These are phyloP conservation scores for Megalopta genalis DNA, from an alignment of 1,140 invertebrate genomes.

Conservation along the genomic window DNA sequence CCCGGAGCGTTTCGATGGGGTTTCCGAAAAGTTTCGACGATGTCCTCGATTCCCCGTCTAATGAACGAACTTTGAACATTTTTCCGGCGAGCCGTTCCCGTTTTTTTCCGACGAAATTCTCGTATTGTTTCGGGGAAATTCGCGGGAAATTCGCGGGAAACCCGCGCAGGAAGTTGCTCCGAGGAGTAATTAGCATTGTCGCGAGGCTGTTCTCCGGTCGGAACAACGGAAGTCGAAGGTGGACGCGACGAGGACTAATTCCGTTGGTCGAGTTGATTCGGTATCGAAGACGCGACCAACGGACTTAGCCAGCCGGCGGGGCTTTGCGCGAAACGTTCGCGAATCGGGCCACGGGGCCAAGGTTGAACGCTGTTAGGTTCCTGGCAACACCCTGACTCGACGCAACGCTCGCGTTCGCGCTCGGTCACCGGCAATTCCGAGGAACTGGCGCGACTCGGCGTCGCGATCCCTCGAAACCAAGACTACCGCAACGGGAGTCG, in stretches of 20 bases:
- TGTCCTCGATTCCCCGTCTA: background rate
- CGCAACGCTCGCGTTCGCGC: background rate
- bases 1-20: background rate
- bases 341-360: constrained; percentile 66
- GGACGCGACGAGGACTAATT: no score
- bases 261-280: background rate
- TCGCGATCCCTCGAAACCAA: constrained; percentile 8
- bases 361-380: constrained; percentile 48
- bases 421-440: constrained; percentile 35
- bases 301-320: background rate
- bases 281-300: constrained; percentile 6
- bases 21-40: background rate
- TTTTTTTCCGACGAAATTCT: background rate
- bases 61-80: constrained; percentile 28
- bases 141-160: background rate
- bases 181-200: no score
- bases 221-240: no score
- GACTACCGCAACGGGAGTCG: background rate
- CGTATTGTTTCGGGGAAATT: background rate
- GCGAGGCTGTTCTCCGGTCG: no score
- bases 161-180: background rate
- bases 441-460: constrained; percentile 32
- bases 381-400: constrained; percentile 42
- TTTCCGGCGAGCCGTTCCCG: background rate
- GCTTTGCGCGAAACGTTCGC: constrained; percentile 34